Evolutionary conservation across 2,113 vertebrate species (phyloP).

Genomic region (Phrynosoma platyrhinos): DNA sequence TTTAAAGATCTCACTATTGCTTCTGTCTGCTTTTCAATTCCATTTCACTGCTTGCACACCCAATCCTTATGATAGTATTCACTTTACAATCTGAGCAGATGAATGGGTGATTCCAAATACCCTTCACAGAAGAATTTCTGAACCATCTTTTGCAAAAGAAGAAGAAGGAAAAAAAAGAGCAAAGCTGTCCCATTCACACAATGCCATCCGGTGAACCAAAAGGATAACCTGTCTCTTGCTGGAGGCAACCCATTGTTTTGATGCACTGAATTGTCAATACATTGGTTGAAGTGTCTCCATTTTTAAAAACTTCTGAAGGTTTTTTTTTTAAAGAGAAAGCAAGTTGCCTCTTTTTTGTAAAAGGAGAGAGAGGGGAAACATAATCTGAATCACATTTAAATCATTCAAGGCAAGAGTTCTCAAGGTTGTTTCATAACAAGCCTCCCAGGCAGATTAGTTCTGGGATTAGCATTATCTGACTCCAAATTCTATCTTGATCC

Average conservation of each 20-base stretch:
- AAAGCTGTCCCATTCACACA: slow-evolving; percentile 59
- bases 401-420: not conserved
- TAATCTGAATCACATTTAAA: not conserved
- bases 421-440: not conserved
- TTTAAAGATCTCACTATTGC: not conserved
- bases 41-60: not conserved
- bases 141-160: slow-evolving; percentile 42
- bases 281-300: slow-evolving; percentile 59
- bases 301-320: slow-evolving; percentile 14
- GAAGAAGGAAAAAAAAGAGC: slow-evolving; percentile 60
- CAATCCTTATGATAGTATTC: not conserved
- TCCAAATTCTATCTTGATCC: not conserved
- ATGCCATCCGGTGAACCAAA: slow-evolving; percentile 67
- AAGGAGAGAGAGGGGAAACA: not conserved
- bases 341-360: slow-evolving; percentile 42
- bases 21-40: slow-evolving; percentile 8
- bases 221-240: slow-evolving; percentile 51
- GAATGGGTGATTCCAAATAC: slow-evolving; percentile 49
- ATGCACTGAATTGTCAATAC: slow-evolving; percentile 25
- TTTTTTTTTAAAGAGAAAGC: slow-evolving; percentile 38
- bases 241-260: slow-evolving; percentile 50
- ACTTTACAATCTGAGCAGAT: fast-evolving
- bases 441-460: too few species aligned
- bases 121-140: slow-evolving; percentile 60
- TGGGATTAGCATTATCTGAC: not conserved